A percentile compares a stretch with the other conserved stretches of the same genome.
Evolutionary conservation across 1,140 invertebrate genomes (phyloP).

Genomic region (Coptotermes formosanus): DNA sequence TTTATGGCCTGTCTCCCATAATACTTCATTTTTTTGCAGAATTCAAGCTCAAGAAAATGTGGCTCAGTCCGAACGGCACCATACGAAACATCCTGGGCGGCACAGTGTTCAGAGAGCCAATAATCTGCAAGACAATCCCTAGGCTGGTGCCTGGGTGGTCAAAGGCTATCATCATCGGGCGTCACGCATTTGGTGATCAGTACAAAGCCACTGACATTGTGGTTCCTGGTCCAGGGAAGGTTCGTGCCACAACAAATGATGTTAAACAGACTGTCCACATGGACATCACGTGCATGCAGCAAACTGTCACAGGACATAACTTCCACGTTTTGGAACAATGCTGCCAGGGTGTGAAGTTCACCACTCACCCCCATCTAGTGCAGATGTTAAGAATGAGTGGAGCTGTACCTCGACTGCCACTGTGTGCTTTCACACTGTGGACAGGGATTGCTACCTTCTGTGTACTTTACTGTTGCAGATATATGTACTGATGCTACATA

Average conservation of each 20-base stretch:
- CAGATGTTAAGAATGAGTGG: too few relatives aligned
- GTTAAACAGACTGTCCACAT: too few relatives aligned
- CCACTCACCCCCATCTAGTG: too few relatives aligned
- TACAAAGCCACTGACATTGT: slow-evolving; percentile 87
- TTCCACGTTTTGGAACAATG: too few relatives aligned
- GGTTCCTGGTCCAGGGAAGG: slow-evolving; percentile 67
- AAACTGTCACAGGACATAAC: too few relatives aligned
- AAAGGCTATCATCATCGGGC: slow-evolving; percentile 77
- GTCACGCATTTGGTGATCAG: slow-evolving; percentile 88
- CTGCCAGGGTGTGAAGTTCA: too few relatives aligned
- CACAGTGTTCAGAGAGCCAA: slow-evolving; percentile 88
- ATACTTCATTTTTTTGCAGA: slow-evolving; percentile 54
- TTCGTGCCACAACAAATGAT: slow-evolving; percentile 39
- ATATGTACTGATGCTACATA: too few relatives aligned
- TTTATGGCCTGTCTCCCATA: neutral
- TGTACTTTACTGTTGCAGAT: too few relatives aligned
- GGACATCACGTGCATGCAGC: too few relatives aligned
- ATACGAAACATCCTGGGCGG: slow-evolving; percentile 89
- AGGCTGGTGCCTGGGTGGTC: slow-evolving; percentile 84
- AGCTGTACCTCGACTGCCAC: too few relatives aligned
- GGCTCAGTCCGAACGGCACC: slow-evolving; percentile 87
- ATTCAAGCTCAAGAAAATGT: slow-evolving; percentile 92
- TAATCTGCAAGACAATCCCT: slow-evolving; percentile 85
- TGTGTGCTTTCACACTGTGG: too few relatives aligned
- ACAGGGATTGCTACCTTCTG: too few relatives aligned